phyloP scores from a whole-genome alignment of 2,113 vertebrate genomes.

The Bostrychus sinensis region DNA sequence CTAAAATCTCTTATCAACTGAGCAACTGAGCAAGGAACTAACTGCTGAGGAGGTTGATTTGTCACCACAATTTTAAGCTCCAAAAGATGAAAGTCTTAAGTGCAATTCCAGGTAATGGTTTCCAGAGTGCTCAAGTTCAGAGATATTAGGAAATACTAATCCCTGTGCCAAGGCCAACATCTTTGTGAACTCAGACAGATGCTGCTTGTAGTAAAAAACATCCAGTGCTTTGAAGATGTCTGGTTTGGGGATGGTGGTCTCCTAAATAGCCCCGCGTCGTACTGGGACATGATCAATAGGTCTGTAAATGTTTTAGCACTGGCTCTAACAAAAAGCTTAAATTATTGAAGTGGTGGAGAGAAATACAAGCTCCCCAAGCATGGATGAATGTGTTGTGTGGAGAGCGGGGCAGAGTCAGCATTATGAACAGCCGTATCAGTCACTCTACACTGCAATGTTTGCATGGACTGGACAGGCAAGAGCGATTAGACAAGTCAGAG shows the following conservation, averaged over 20 bases:
- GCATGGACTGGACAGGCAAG: constrained; percentile 10
- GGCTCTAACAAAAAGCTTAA: constrained; percentile 59
- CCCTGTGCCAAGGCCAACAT: constrained; percentile 38
- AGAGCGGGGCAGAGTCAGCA: constrained; percentile 42
- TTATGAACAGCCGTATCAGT: constrained; percentile 53
- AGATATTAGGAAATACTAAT: constrained; percentile 50
- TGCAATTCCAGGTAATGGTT: constrained; percentile 70
- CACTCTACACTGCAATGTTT: constrained; percentile 48
- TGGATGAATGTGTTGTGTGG: constrained; percentile 10
- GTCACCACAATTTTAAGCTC: constrained; percentile 26
- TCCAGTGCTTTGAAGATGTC: constrained; percentile 49
- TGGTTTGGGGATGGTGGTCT: constrained; percentile 55
- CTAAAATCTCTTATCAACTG: constrained; percentile 1
- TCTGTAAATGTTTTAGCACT: constrained; percentile 61
- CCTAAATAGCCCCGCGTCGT: constrained; percentile 19
- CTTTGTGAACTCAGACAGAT: constrained; percentile 29
- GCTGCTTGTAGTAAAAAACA: constrained; percentile 26
- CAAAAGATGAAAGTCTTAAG: constrained; percentile 39
- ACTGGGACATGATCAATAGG: constrained; percentile 59
- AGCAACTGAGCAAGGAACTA: constrained; percentile 6
- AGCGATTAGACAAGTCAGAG: constrained; percentile 18
- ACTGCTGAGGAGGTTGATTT: constrained; percentile 23
- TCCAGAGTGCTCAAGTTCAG: constrained; percentile 69
- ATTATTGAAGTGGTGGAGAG: constrained; percentile 72
- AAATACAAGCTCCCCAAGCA: constrained; percentile 58